Conservation (phyloP, 2,797 vertebrate species). For the Coluber constrictor region DNA sequence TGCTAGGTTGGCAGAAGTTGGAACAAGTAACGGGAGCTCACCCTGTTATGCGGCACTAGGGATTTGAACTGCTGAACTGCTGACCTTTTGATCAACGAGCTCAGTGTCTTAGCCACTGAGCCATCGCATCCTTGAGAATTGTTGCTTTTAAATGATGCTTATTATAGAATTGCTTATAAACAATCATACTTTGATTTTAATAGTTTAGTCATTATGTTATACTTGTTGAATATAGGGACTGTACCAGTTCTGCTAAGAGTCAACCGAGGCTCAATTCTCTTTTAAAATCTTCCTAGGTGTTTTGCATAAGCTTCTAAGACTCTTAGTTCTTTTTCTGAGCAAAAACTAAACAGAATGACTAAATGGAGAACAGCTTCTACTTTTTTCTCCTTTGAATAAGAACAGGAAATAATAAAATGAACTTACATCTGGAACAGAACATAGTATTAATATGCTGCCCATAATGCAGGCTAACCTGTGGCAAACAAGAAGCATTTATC, state of each 20-base stretch:
- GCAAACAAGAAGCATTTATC: conserved; percentile 4
- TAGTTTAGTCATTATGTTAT: background rate
- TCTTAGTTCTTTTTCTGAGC: background rate
- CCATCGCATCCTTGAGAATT: background rate
- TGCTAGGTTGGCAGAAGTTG: no score
- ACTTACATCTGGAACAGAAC: conserved; percentile 5
- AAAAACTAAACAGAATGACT: conserved; percentile 26
- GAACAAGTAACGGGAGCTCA: no score
- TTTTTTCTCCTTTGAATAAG: conserved; percentile 43
- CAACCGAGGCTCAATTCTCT: conserved; percentile 10
- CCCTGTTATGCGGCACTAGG: no score
- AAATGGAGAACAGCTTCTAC: conserved; percentile 35
- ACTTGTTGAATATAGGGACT: background rate
- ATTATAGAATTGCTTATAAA: conserved; percentile 1
- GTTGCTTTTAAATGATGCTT: background rate
- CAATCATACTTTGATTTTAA: conserved; percentile 11
- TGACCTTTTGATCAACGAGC: no score
- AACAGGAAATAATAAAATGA: conserved; percentile 42
- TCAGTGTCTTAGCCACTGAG: no score
- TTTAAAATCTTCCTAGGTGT: conserved; percentile 24
- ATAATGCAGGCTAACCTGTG: background rate
- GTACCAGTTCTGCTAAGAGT: conserved; percentile 7
- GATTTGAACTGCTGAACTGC: no score
- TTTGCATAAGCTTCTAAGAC: conserved; percentile 12
- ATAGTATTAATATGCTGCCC: conserved; percentile 21